phyloP scores from a whole-genome alignment of 2,888 invertebrate species.

The Drosophila monieri region DNA sequence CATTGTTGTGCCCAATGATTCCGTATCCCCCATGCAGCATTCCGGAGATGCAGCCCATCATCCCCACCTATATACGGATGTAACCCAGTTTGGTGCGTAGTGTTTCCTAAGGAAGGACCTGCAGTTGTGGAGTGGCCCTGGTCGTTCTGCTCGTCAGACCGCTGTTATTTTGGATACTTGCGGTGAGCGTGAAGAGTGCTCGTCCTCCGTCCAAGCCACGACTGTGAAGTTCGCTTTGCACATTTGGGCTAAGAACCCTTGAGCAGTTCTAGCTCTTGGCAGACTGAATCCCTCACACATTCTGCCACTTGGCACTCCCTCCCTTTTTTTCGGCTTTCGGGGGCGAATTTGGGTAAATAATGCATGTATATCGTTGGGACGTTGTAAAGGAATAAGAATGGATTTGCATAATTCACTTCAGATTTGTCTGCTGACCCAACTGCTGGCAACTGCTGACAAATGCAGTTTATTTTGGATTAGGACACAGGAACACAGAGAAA shows the following conservation, averaged over 20 bases:
- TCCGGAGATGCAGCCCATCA: conserved; percentile 54
- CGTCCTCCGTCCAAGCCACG: conserved; percentile 48
- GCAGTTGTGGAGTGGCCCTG: conserved; percentile 36
- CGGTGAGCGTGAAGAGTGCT: conserved; percentile 62
- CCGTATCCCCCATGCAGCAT: conserved; percentile 39
- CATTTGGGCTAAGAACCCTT: conserved; percentile 72
- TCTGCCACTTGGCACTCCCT: conserved; percentile 22
- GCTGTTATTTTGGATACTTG: conserved; percentile 69
- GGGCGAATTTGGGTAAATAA: conserved; percentile 29
- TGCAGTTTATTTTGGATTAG: conserved; percentile 28
- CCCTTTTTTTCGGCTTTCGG: conserved; percentile 1
- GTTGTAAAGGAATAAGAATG: conserved; percentile 23
- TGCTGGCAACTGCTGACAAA: conserved; percentile 51
- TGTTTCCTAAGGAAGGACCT: conserved; percentile 10
- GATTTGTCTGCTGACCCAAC: conserved; percentile 38
- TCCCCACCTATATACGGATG: conserved; percentile 17
- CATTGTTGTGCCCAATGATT: conserved; percentile 57
- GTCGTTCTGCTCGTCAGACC: conserved; percentile 48
- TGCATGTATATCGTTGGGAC: conserved; percentile 38
- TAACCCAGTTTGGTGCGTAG: conserved; percentile 48
- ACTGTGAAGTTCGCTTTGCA: conserved; percentile 66
- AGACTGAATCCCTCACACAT: conserved; percentile 9
- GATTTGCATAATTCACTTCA: conserved; percentile 41
- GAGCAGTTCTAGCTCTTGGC: conserved; percentile 61
- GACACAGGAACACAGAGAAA: not conserved